These are phyloP conservation scores for Nomada fucata DNA, from an alignment of 2,888 invertebrate genomes.

Conservation along the genomic window DNA sequence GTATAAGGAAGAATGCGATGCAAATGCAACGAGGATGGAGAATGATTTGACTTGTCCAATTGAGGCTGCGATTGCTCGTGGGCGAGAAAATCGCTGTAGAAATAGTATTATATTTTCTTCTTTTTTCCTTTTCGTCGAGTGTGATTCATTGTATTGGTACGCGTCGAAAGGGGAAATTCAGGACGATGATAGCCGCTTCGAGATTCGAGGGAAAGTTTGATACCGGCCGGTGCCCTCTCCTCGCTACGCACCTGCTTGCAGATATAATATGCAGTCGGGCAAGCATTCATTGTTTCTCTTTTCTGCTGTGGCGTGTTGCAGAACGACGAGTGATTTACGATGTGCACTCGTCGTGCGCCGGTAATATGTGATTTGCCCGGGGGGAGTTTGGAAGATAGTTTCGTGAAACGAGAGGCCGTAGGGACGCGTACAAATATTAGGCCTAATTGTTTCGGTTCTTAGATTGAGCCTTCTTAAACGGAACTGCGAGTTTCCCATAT, in stretches of 20 bases:
- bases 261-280: conserved; percentile 14
- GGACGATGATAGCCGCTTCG: no score
- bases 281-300: conserved; percentile 62
- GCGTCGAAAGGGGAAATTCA: no score
- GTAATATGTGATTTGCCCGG: conserved; percentile 54
- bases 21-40: neutral
- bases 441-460: conserved; percentile 51
- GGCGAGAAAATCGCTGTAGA: no score
- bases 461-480: neutral
- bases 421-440: conserved; percentile 32
- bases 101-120: no score
- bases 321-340: conserved; percentile 67
- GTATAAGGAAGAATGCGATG: neutral
- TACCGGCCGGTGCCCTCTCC: neutral
- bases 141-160: no score
- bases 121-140: no score
- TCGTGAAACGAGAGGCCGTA: conserved; percentile 46
- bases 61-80: no score
- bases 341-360: conserved; percentile 58
- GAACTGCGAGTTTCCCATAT: neutral
- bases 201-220: conserved; percentile 6
- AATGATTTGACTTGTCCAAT: neutral
- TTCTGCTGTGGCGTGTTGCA: conserved; percentile 44
- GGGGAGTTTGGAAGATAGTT: conserved; percentile 52
- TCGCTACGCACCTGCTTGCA: conserved; percentile 42